phyloP scores from a whole-genome alignment of 2,113 vertebrate species.

The Amphiprion percula region DNA sequence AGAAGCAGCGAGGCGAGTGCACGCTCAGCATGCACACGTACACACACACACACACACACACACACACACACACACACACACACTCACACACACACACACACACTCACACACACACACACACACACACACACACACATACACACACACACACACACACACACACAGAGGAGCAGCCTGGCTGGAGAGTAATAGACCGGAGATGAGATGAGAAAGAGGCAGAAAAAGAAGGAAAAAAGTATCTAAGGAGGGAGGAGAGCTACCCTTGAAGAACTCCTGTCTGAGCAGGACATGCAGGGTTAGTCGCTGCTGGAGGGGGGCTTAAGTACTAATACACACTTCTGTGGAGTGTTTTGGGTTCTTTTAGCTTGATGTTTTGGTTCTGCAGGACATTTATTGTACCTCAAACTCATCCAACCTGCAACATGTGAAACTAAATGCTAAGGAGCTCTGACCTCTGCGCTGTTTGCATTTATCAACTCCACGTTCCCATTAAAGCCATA shows the following conservation, averaged over 20 bases:
- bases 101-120: background rate
- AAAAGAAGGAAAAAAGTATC: background rate
- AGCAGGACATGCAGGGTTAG: background rate
- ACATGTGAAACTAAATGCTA: too few species aligned
- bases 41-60: background rate
- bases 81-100: slow-evolving; percentile 13
- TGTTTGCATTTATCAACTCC: too few species aligned
- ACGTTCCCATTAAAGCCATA: too few species aligned
- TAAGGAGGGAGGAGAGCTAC: background rate
- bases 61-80: background rate
- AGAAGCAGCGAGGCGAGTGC: slow-evolving; percentile 44
- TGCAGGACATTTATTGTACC: background rate
- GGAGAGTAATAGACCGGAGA: slow-evolving; percentile 35
- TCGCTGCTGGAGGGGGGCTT: too few species aligned
- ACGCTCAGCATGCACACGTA: slow-evolving; percentile 9
- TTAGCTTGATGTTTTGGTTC: slow-evolving; percentile 12
- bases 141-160: background rate
- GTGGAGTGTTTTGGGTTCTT: background rate
- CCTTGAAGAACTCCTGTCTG: slow-evolving; percentile 42
- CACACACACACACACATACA: slow-evolving; percentile 16
- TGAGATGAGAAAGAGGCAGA: slow-evolving; percentile 27
- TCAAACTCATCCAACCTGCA: too few species aligned
- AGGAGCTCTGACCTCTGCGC: too few species aligned
- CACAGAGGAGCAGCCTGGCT: slow-evolving; percentile 35
- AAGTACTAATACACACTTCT: too few species aligned